Evolutionary conservation across 2,113 vertebrate species (phyloP), one percentile per base, ranked within the genome.

Genomic region (Oxyura jamaicensis): DNA sequence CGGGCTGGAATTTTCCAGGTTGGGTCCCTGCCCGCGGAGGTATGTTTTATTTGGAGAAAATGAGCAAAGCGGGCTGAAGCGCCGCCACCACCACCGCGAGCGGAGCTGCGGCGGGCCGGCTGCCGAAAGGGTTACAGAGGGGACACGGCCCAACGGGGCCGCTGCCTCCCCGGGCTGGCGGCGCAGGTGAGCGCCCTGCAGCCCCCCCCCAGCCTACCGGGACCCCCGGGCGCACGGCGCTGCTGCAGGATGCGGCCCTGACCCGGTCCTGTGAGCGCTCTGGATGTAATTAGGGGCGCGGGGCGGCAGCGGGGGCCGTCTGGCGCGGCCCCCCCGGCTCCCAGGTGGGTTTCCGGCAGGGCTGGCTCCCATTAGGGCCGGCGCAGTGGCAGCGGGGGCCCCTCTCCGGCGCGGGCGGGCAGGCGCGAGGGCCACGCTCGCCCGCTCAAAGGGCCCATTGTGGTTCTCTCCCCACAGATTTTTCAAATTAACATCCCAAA

Each of bases 361-460:
- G 91, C 97, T 98, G 98, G 95, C 90, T 97, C 96, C 97, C 95
- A 97, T 98, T 97, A 97, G 93, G 78, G 91, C 93, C 67, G 44
- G 52, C 29, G 59, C 86, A 76, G 72, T 60, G 60, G 95, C 95
- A 91, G 95, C 96, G 98, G 85, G 81, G 90, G 88, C 97, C 95
- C 96, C 97, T 97, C 56, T 88, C 66, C 74, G 88, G 83, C 73
- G 96, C 98, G 90, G 97, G 96, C 88, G 62, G 67, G 76, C 97
- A 76, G 86, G 85, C 75, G 68, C 13, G 80, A 81, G 90, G 92
- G 93, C 87, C 94, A 82, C 56, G 17, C 91, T 71, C 78, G 96
- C 95, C 90, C 55, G 67, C 86, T 98, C 98, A 99, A 98, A 98
- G 98, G 95, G 73, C 93, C 98, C 94, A 98, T 98, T 99, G 98